These are phyloP conservation scores for Eriocheir sinensis DNA, from an alignment of 1,140 invertebrate species.

Conservation along the genomic window DNA sequence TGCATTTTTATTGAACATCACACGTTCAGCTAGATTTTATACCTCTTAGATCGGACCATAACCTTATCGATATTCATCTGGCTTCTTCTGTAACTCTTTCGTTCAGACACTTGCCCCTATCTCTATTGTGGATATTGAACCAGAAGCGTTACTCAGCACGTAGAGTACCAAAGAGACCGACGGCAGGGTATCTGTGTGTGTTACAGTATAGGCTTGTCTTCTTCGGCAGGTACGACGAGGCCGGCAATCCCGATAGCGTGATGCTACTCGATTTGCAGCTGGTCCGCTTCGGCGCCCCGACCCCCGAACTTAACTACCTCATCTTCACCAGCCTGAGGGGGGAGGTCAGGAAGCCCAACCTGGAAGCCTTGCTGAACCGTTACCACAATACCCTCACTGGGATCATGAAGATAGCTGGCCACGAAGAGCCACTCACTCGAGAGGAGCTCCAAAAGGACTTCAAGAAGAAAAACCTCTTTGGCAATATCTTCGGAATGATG, in stretches of 20 bases:
- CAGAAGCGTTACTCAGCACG: too few species aligned
- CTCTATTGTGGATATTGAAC: too few species aligned
- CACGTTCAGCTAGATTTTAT: too few species aligned
- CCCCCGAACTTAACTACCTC: constrained; percentile 38
- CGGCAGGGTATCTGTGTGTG: too few species aligned
- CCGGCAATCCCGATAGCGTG: not conserved
- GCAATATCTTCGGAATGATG: not conserved
- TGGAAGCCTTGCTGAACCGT: not conserved
- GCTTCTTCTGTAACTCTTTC: too few species aligned
- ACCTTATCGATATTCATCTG: too few species aligned
- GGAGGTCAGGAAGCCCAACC: constrained; percentile 43
- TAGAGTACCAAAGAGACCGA: too few species aligned
- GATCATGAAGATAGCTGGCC: not conserved
- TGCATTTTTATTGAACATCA: too few species aligned
- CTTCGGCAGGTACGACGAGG: not conserved
- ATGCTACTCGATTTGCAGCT: constrained; percentile 17
- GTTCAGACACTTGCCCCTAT: too few species aligned
- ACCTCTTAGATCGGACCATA: too few species aligned
- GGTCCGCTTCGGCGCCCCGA: not conserved
- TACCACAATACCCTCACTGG: not conserved
- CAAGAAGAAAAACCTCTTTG: not conserved
- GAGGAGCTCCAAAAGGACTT: constrained; percentile 34
- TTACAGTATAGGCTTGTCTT: not conserved
- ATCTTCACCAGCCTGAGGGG: constrained; percentile 38
- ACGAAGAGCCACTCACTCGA: not conserved